These are phyloP conservation scores for Alviniconcha strummeri DNA, from an alignment of 2,888 invertebrate species.

Conservation along the genomic window DNA sequence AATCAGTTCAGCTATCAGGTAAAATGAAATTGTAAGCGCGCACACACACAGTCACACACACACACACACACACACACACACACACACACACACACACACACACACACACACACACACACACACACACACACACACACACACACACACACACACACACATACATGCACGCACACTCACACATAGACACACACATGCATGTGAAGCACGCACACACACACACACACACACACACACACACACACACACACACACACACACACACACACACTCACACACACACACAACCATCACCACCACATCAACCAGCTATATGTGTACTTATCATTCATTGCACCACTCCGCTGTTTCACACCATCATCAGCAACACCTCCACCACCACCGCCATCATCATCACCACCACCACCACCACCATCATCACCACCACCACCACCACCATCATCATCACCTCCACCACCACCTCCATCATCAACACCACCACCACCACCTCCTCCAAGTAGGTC, in stretches of 20 bases:
- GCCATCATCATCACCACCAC: not conserved
- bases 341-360: not conserved
- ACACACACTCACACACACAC: too few relatives aligned
- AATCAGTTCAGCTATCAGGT: too few relatives aligned
- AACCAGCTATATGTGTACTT: too few relatives aligned
- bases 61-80: not conserved
- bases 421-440: not conserved
- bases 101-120: not conserved
- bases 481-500: not conserved
- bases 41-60: not conserved
- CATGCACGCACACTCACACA: not conserved
- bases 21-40: not conserved
- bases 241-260: too few relatives aligned
- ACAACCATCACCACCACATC: too few relatives aligned
- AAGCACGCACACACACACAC: too few relatives aligned
- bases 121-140: not conserved
- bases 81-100: not conserved
- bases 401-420: not conserved
- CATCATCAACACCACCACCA: not conserved
- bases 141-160: constrained; percentile 1
- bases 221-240: too few relatives aligned
- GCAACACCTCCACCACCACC: not conserved
- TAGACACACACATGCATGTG: too few relatives aligned
- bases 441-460: not conserved
- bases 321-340: too few relatives aligned